Evolutionary conservation across 2,113 vertebrate species (phyloP), one percentile per base, ranked within the genome.

Genomic region (Melospiza melodia): DNA sequence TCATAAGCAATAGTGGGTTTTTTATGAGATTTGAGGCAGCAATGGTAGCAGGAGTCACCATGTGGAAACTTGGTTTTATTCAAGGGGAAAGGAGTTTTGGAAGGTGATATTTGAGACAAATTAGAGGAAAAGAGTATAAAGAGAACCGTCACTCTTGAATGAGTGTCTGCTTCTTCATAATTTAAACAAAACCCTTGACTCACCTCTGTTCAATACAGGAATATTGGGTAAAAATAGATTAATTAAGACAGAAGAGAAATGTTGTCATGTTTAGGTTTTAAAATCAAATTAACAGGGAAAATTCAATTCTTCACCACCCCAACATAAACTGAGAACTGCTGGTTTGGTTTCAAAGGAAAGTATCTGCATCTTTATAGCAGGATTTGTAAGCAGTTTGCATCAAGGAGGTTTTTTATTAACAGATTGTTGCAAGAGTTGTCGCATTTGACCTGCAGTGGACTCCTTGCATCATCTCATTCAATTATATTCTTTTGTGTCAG

Each of bases 181-280:
- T 82, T 89, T 79, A 82, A 68, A 84, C 7, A 43, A 82, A 91
- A 5, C 7, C 17, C 33, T 92, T 84, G 37, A 59, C 86, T 92
- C 31, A 79, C 52, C 11, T 80, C 49, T 76, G 37, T 54, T 92
- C 85, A 58, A 87, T 84, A 84, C 22, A 84, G 30, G 9, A 71
- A 75, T 92, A 92, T 90, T 84, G 61, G 49, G 83, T 89, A 58
- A 92, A 94, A 89, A 95, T 48, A 57, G 49, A 72, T 76, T 93
- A 89, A 89, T 75, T 93, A 91, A 88, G 21, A 89, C 21, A 68
- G 68, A 84, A 84, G 11, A 61, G 23, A 79, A 89, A 82, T 21
- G 6, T 41, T 52, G 48, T 88, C 89, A 37, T 84, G 37, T 91
- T 82, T 87, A 85, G 30, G n/a, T 22, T 57, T 80, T 72, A 91